phyloP scores from a whole-genome alignment of 1,140 invertebrate genomes.

The Acromyrmex echinatior region DNA sequence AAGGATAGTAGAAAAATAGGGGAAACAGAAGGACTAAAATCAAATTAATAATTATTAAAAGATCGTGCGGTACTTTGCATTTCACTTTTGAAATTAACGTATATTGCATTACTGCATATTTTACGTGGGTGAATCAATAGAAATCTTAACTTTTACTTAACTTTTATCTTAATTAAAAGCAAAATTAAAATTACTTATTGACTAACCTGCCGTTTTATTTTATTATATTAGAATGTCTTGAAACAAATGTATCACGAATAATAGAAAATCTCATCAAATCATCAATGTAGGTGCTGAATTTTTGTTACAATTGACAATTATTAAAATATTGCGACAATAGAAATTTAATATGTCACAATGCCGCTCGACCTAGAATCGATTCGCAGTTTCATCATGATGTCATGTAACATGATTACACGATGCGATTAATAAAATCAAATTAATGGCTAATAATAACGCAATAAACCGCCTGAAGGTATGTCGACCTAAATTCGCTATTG shows the following conservation, averaged over 20 bases:
- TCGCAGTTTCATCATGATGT: background rate
- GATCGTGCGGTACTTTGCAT: background rate
- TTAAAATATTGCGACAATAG: background rate
- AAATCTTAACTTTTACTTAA: too few relatives aligned
- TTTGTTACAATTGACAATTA: background rate
- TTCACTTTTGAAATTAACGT: background rate
- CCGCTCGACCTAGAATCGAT: background rate
- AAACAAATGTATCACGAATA: background rate
- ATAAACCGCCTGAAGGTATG: background rate
- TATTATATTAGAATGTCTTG: background rate
- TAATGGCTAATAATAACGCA: conserved; percentile 15
- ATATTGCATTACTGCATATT: background rate
- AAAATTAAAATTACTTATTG: too few relatives aligned
- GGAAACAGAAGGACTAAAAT: background rate
- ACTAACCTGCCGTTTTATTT: background rate
- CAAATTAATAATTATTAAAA: background rate
- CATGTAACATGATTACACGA: background rate
- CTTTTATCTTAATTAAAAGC: too few relatives aligned
- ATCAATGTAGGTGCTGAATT: background rate
- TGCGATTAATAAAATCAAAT: conserved; percentile 27
- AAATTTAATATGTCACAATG: background rate
- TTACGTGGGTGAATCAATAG: too few relatives aligned
- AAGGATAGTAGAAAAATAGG: too few relatives aligned
- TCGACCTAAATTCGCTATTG: background rate
- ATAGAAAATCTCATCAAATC: background rate